Evolutionary conservation across 2,888 invertebrate species (phyloP), one percentile per base, ranked within the genome.

Genomic region (Alsophila aescularia): DNA sequence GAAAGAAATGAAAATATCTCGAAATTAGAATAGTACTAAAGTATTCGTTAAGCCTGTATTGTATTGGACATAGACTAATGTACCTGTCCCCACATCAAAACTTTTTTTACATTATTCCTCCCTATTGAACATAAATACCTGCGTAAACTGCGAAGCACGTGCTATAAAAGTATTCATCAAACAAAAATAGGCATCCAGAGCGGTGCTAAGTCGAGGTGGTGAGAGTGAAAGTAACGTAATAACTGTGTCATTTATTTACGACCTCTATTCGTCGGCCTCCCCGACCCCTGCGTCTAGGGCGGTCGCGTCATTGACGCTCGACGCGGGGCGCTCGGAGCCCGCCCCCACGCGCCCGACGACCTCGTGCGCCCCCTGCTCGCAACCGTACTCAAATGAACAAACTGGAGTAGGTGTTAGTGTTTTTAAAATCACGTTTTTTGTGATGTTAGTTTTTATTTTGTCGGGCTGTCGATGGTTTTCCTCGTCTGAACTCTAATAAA

Each of bases 181-280:
- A 34, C 8, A 5, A 24, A 41, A 15, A 29, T 39, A 41, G 27
- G 29, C 16, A 42, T 43, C 21, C 34, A 15, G 35, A 37, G 34
- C 41, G 18, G 16, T 32, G 32, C 29, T 42, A 35, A 34, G 36
- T 35, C 24, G 29, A 43, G 51, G 34, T 52, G 24, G 32, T 44
- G 44, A 44, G 45, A 52, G 44, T 45, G 40, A 50, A 43, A 47
- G 44, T 56, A 57, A 50, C 48, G 44, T 52, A 57, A 62, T 59
- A 61, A 52, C 47, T 45, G 56, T 56, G 56, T 63, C 56, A 63
- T 55, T 57, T 65, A 65, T 62, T 60, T 62, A 62, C 59, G 65
- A 66, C 60, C 61, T 61, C 61, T 56, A 58, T 60, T 58, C 51
- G 51, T 44, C 58, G 61, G 59, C 54, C 61, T 63, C 56, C 39